Evolutionary conservation across 1,140 invertebrate genomes (phyloP).

Genomic region (Trachymyrmex cornetzi): DNA sequence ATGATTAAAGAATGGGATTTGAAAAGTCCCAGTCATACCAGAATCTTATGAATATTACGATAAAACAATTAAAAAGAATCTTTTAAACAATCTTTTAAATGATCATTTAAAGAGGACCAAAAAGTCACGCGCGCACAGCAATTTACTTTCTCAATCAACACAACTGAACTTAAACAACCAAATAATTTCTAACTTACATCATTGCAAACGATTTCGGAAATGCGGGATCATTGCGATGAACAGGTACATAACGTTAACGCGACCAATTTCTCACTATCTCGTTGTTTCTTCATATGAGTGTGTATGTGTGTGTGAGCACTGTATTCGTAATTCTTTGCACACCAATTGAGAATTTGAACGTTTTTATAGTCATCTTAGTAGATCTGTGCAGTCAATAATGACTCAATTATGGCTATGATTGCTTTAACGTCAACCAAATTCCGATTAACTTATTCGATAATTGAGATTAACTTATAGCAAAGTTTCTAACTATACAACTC

Average conservation of each 20-base stretch:
- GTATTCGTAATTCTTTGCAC: constrained; percentile 41
- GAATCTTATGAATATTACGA: neutral
- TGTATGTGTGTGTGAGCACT: constrained; percentile 33
- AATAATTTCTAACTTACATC: neutral
- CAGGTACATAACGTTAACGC: constrained; percentile 11
- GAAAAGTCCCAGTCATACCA: neutral
- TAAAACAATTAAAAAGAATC: neutral
- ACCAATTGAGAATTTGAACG: neutral
- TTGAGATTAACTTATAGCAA: neutral
- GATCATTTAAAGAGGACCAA: constrained; percentile 8
- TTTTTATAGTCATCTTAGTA: constrained; percentile 28
- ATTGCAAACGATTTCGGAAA: constrained; percentile 6
- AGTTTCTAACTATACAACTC: neutral
- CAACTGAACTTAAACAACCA: constrained; percentile 20
- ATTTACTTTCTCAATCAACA: constrained; percentile 18
- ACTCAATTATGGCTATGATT: neutral
- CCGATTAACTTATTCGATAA: neutral
- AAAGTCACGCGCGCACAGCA: neutral
- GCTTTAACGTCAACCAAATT: neutral
- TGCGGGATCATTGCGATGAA: constrained; percentile 17
- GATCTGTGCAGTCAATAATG: neutral
- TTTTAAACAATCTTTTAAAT: constrained; percentile 3
- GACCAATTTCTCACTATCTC: constrained; percentile 71
- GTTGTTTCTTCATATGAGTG: constrained; percentile 18
- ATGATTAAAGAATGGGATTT: neutral